Base-by-base conservation (phyloP, 2,888 invertebrate genomes). In the Eremobia ochroleuca region DNA sequence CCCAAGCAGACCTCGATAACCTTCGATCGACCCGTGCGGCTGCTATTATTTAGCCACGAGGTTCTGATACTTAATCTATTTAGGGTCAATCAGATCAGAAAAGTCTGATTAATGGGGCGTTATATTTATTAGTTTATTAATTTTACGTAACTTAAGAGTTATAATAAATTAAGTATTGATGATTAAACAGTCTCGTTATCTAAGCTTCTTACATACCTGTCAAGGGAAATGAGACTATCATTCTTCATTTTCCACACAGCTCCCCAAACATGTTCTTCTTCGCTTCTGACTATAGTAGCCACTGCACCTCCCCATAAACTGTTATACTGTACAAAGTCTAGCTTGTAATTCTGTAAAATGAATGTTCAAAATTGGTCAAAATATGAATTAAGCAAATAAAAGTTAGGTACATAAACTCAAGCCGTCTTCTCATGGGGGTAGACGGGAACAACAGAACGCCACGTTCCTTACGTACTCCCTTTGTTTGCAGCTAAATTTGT, bases 181-280 rank as follows among this genome's bases (percentile, higher is more conserved):
- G n/a, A n/a, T n/a, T n/a, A n/a, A n/a, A n/a, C n/a, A n/a, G n/a
- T n/a, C n/a, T n/a, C n/a, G n/a, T n/a, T n/a, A n/a, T n/a, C n/a
- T n/a, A 25, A 31, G 18, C 34, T 34, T 18, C 15, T 15, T 15
- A 49, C 28, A 8, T 8, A 68, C 68, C 11, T 77, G 61, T 88
- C 85, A 40, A 85, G 40, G 5, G 71, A 25, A 31, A 31, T 18
- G 4, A 79, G 72, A 69, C 15, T 46, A 8, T 79, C 65, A 25
- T 65, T 79, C 34, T 79, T 59, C 52, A 87, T 43, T 79, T 73
- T 82, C 86, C 85, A 87, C 62, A 89, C 55, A 52, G 86, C 85
- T 61, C 86, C 83, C 81, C 83, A 84, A 49, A 86, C 78, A 40
- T 76, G 43, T 21, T 77, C 43, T 1, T 64, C 61, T 9, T 76